A percentile compares a stretch with the other conserved stretches of the same genome.
Conservation (phyloP, 2,797 vertebrate species). For the Otolemur crassicaudatus region DNA sequence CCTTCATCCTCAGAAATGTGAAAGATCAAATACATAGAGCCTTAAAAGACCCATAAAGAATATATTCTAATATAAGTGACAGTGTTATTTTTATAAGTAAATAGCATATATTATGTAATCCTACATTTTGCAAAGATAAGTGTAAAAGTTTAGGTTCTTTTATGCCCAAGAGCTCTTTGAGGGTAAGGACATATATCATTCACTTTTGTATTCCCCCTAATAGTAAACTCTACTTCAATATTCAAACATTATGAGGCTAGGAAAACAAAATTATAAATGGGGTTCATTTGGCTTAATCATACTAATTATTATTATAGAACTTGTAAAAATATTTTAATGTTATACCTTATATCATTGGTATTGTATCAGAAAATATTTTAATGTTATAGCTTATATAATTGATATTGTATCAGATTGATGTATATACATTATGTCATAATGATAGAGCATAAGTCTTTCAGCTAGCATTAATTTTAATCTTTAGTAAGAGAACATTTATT, state of each 20-base stretch:
- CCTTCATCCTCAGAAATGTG: background rate
- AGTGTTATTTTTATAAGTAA: background rate
- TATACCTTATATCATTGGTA: background rate
- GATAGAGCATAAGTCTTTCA: background rate
- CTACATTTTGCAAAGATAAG: background rate
- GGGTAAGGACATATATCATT: background rate
- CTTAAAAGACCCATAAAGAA: background rate
- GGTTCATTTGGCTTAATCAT: background rate
- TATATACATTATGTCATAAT: background rate
- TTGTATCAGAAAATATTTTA: background rate
- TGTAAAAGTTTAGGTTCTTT: background rate
- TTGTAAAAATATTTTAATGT: background rate
- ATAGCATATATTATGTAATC: background rate
- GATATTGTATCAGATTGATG: background rate
- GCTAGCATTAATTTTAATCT: constrained; percentile 20
- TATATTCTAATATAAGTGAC: background rate
- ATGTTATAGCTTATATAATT: background rate
- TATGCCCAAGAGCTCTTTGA: background rate
- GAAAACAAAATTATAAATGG: constrained; percentile 56
- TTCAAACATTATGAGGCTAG: background rate
- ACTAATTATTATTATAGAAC: background rate
- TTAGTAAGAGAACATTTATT: background rate
- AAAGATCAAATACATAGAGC: background rate
- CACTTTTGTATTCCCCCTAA: background rate
- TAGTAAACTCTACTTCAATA: background rate